Evolutionary conservation across 2,113 vertebrate genomes (phyloP), one percentile per base, ranked within the genome.

Genomic region (Rhinolophus ferrumequinum): DNA sequence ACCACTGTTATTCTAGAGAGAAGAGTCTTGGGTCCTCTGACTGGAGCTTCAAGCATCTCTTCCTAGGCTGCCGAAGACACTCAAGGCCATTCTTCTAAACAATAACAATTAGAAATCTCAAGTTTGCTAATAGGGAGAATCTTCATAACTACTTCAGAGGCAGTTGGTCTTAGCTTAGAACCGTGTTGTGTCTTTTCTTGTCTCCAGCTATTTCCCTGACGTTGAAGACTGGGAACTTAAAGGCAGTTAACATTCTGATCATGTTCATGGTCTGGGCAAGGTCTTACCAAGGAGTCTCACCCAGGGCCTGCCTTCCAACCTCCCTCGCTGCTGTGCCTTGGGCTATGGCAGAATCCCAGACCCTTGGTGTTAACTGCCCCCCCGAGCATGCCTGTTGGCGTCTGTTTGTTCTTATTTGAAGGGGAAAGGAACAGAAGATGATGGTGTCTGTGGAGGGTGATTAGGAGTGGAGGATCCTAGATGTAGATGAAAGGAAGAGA

Each of bases 401-500:
- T 52, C 33, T 54, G 16, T 35, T 85, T 85, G 50, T 52, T 93
- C 89, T 85, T 88, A 35, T 58, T 77, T 52, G 79, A 54, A 81
- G 44, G 26, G 30, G 11, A 93, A 75, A 93, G 86, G 50, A 88
- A 28, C n/a, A 44, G 75, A 88, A 77, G 81, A 44, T 28, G 9
- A 12, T 76, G 62, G 28, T 26, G 22, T 91, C 91, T 67, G 33
- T 19, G 76, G 28, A 75, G 38, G 18, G 18, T 62, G 47, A 18
- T 52, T 33, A 72, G 38, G 83, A 87, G 26, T n/a, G 30, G 60
- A 67, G 30, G 24, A 56, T 5, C 30, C 44, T 80, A 44, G 83
- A 76, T 56, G 1, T 21, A 0, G 19, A 26, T 16, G 75, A 75
- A 92, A 84, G 92, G 83, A 94, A 97, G 93, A 85, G 88, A 88